These are phyloP conservation scores for Drosophila lacicola DNA, from an alignment of 2,888 invertebrate genomes.

Conservation along the genomic window DNA sequence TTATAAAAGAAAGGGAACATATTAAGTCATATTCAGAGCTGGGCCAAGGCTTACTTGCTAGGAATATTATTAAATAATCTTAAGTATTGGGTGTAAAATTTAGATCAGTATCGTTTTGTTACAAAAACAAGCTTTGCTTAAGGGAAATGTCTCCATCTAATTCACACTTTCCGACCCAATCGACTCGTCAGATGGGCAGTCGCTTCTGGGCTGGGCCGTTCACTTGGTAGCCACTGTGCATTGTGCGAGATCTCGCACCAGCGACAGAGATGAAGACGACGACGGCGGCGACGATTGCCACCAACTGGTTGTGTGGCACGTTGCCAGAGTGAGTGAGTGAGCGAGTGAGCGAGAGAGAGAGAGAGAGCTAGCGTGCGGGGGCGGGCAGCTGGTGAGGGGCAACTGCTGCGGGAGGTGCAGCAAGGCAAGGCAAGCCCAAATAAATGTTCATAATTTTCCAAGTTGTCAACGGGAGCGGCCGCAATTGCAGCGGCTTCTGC, in stretches of 20 bases:
- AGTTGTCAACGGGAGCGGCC: slow-evolving; percentile 79
- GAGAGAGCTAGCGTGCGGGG: neutral
- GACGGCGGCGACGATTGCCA: slow-evolving; percentile 44
- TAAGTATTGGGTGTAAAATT: no score
- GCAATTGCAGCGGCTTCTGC: slow-evolving; percentile 46
- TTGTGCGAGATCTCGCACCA: slow-evolving; percentile 68
- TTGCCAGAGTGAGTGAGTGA: neutral
- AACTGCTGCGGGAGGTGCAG: slow-evolving; percentile 48
- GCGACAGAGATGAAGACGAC: slow-evolving; percentile 34
- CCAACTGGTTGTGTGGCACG: slow-evolving; percentile 36
- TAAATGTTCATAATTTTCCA: slow-evolving; percentile 81
- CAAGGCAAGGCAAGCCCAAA: slow-evolving; percentile 75
- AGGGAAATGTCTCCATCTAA: slow-evolving; percentile 8
- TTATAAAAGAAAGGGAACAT: no score
- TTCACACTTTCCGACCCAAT: slow-evolving; percentile 12
- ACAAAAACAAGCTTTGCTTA: neutral
- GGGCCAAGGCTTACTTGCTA: no score
- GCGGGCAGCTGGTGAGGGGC: neutral
- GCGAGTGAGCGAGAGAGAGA: no score
- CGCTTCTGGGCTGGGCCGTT: slow-evolving; percentile 38
- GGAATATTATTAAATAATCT: no score
- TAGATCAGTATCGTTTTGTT: neutral
- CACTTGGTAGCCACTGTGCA: slow-evolving; percentile 42
- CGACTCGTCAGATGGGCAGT: slow-evolving; percentile 10
- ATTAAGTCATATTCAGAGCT: no score